Percentiles rank a stretch among this genome's conserved stretches.
These are phyloP conservation scores for Solea senegalensis DNA, from an alignment of 2,113 vertebrate genomes.

Conservation along the genomic window DNA sequence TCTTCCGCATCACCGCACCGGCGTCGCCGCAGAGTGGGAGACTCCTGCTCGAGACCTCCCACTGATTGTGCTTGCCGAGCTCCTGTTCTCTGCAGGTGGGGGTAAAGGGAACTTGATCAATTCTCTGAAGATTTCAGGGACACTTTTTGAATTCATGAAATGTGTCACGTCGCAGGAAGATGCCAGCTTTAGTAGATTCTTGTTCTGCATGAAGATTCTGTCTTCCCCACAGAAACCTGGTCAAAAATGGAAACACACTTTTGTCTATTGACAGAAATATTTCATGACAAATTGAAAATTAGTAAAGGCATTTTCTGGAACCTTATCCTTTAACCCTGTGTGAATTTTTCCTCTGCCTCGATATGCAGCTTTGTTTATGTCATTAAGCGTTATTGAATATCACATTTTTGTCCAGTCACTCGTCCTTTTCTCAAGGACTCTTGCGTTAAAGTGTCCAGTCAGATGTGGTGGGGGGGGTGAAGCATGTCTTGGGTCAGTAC, in stretches of 20 bases:
- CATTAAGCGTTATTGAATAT: no score
- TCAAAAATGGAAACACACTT: not conserved
- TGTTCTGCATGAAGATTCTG: not conserved
- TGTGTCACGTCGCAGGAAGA: not conserved
- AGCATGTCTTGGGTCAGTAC: not conserved
- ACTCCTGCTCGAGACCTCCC: constrained; percentile 13
- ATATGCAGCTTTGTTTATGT: no score
- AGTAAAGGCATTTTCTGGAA: no score
- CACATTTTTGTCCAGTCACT: no score
- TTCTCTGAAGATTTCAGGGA: not conserved
- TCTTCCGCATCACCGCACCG: constrained; percentile 7
- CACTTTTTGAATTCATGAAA: not conserved
- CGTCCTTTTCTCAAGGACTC: not conserved
- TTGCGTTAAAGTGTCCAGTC: not conserved
- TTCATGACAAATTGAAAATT: no score
- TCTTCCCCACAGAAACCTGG: not conserved
- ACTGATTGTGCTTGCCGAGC: constrained; percentile 2
- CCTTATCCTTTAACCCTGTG: no score
- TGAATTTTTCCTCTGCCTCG: no score
- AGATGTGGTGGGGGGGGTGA: not conserved
- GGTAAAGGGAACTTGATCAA: not conserved
- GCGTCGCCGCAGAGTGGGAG: not conserved
- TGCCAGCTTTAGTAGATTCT: not conserved
- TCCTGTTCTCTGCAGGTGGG: constrained; percentile 7
- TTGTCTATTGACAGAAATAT: not conserved